Evolutionary conservation across 2,888 invertebrate species (phyloP).

Genomic region (Heliconius aoede): DNA sequence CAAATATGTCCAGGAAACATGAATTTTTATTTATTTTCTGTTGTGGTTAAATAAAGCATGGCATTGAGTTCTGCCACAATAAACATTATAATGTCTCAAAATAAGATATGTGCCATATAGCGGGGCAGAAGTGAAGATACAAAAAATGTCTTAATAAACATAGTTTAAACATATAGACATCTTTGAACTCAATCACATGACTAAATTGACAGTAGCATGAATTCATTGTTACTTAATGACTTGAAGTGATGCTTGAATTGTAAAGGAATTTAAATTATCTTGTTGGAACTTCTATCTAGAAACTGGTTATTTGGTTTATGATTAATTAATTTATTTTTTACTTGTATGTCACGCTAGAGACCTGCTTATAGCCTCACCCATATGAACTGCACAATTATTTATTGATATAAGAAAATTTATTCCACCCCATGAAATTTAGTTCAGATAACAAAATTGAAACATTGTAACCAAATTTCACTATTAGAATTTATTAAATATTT

Average conservation of each 20-base stretch:
- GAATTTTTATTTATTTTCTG: too few species aligned
- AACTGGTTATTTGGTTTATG: neutral
- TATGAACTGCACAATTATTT: neutral
- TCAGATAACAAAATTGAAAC: neutral
- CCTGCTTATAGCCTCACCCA: neutral
- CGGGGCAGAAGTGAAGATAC: too few species aligned
- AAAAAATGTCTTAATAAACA: too few species aligned
- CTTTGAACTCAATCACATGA: constrained; percentile 1
- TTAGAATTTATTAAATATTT: too few species aligned
- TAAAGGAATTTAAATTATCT: constrained; percentile 12
- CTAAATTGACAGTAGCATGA: constrained; percentile 17
- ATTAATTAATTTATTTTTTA: neutral
- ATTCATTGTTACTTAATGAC: constrained; percentile 18
- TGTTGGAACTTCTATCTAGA: neutral
- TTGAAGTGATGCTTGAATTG: neutral
- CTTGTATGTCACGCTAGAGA: too few species aligned
- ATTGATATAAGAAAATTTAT: neutral
- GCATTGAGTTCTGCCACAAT: neutral
- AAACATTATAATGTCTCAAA: neutral
- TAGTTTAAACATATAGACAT: neutral
- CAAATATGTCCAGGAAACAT: too few species aligned
- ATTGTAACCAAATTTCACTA: too few species aligned
- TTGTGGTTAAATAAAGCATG: neutral
- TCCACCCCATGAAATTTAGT: neutral
- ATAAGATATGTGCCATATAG: too few species aligned